Evolutionary conservation across 2,797 vertebrate genomes (phyloP).

Genomic region (Tenualosa thibaudeaui): DNA sequence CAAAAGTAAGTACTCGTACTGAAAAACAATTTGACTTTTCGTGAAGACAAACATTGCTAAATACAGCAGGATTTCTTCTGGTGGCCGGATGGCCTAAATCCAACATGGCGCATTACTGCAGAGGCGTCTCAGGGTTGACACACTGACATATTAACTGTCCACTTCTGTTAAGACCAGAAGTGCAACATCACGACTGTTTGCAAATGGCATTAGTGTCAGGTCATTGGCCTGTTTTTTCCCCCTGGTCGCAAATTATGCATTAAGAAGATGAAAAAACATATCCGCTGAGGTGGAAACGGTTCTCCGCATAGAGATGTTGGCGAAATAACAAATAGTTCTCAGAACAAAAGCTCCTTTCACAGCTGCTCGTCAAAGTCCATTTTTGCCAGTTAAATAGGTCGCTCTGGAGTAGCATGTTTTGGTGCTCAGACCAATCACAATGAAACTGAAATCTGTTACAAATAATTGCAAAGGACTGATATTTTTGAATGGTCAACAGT

Average conservation of each 20-base stretch:
- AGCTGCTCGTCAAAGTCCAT: background rate
- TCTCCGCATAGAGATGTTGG: background rate
- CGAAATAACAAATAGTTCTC: background rate
- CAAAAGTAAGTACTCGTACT: background rate
- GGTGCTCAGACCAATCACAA: background rate
- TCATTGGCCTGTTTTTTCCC: background rate
- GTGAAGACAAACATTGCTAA: background rate
- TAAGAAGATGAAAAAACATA: background rate
- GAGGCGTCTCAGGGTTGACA: background rate
- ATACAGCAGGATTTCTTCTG: background rate
- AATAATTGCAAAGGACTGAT: background rate
- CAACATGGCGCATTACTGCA: background rate
- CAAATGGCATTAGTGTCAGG: slow-evolving; percentile 6
- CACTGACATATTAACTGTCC: slow-evolving; percentile 16
- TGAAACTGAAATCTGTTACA: background rate
- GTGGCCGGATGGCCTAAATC: background rate
- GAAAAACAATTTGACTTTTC: background rate
- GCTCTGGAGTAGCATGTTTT: slow-evolving; percentile 23
- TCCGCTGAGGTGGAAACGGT: background rate
- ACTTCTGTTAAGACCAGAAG: background rate
- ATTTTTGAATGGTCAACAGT: too few relatives aligned
- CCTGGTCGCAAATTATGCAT: background rate
- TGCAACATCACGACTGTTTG: slow-evolving; percentile 13
- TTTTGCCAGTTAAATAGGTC: slow-evolving; percentile 27
- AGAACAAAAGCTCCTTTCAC: slow-evolving; percentile 57